Conservation (phyloP, 2,888 invertebrate species). For the Phragmatobia fuliginosa region DNA sequence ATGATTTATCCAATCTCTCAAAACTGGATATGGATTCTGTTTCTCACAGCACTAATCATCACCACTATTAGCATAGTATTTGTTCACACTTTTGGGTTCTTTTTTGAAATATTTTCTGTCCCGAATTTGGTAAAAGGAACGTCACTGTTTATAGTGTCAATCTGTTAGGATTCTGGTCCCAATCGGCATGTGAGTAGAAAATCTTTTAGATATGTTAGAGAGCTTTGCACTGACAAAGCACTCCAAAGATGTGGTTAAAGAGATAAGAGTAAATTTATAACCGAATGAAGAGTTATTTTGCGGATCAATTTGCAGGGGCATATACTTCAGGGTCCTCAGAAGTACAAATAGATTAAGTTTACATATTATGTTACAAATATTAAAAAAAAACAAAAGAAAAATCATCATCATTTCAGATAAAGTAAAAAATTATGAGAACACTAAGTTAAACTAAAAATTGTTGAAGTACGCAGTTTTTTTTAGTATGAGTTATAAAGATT, state of each 20-base stretch:
- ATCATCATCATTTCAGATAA: not conserved
- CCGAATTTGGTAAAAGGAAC: constrained; percentile 18
- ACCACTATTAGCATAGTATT: no score
- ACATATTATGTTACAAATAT: not conserved
- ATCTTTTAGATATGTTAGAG: not conserved
- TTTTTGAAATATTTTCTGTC: constrained; percentile 8
- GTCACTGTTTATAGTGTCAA: constrained; percentile 12
- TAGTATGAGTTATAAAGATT: not conserved
- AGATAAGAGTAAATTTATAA: not conserved
- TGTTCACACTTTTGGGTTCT: no score
- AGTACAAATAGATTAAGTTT: not conserved
- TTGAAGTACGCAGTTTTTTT: not conserved
- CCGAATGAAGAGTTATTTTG: no score
- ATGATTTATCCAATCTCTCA: constrained; percentile 31
- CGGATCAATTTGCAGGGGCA: no score
- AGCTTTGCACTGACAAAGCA: not conserved
- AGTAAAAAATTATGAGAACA: not conserved
- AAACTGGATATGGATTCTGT: constrained; percentile 28
- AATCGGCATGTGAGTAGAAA: constrained; percentile 13
- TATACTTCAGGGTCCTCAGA: no score
- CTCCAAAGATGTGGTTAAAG: not conserved
- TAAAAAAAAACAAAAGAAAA: not conserved
- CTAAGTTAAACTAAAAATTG: no score
- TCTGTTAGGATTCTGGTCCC: constrained; percentile 4
- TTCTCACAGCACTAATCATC: constrained; percentile 20